Percentiles rank a stretch among this genome's conserved stretches.
Evolutionary conservation across 2,797 vertebrate species (phyloP).

Genomic region (Hydrocynus forskahlii): DNA sequence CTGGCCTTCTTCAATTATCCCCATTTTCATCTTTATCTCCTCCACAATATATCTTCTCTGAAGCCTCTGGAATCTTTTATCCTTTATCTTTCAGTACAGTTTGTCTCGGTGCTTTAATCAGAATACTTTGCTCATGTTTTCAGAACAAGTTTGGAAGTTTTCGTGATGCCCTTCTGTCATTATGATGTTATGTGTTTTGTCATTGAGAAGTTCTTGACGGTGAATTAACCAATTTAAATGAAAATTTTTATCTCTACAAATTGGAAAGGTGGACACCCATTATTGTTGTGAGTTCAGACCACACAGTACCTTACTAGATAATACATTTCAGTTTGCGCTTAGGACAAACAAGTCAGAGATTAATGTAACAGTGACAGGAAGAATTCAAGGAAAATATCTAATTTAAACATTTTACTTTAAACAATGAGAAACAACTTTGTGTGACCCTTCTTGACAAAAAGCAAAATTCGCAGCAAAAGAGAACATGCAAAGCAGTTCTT

Average conservation of each 20-base stretch:
- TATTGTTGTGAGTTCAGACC: too few species aligned
- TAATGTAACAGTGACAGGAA: background rate
- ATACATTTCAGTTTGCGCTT: background rate
- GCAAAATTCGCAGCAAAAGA: background rate
- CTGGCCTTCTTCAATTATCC: conserved; percentile 22
- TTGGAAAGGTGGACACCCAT: background rate
- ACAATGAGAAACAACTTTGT: background rate
- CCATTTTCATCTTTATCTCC: conserved; percentile 22
- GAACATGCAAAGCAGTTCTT: conserved; percentile 7
- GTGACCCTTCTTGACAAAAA: background rate
- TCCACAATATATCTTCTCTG: background rate
- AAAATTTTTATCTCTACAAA: background rate
- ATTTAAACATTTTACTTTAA: background rate
- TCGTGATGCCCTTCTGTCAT: background rate
- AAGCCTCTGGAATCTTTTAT: conserved; percentile 38
- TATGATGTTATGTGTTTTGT: background rate
- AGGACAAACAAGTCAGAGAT: conserved; percentile 28
- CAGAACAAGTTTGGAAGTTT: background rate
- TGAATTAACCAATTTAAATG: background rate
- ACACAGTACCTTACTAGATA: background rate
- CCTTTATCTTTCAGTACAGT: conserved; percentile 28
- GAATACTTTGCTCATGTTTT: background rate
- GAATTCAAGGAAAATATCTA: too few species aligned
- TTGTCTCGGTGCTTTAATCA: background rate
- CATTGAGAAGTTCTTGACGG: background rate